These are phyloP conservation scores for Sebastes melanostomus DNA, from an alignment of 2,797 vertebrate genomes.

Conservation along the genomic window DNA sequence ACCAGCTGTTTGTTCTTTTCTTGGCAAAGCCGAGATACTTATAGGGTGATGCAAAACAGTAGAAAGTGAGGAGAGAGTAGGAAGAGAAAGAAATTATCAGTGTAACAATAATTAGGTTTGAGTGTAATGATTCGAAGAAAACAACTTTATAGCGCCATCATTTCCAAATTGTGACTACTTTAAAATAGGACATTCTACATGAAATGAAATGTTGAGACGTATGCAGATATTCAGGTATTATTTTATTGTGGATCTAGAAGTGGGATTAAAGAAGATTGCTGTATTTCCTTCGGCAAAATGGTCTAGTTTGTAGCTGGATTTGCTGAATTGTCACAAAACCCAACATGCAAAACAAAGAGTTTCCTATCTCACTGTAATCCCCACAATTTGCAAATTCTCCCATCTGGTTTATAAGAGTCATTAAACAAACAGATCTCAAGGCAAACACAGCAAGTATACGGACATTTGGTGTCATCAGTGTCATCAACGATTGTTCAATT, in stretches of 20 bases:
- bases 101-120: background rate
- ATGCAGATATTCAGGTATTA: background rate
- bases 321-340: background rate
- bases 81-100: background rate
- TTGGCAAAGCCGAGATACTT: background rate
- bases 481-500: background rate
- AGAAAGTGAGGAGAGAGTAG: background rate
- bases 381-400: background rate
- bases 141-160: background rate
- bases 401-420: background rate
- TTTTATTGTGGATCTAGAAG: background rate
- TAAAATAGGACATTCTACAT: background rate
- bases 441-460: background rate
- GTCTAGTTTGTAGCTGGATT: background rate
- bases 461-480: background rate
- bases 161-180: background rate
- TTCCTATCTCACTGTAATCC: background rate
- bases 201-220: background rate
- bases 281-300: background rate
- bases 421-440: background rate
- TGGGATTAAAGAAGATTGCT: background rate
- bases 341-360: background rate
- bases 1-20: constrained; percentile 33
- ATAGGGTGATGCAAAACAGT: background rate
- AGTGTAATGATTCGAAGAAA: background rate